These are phyloP conservation scores for Cephus rjabovi DNA, from an alignment of 2,888 invertebrate species.

Conservation along the genomic window DNA sequence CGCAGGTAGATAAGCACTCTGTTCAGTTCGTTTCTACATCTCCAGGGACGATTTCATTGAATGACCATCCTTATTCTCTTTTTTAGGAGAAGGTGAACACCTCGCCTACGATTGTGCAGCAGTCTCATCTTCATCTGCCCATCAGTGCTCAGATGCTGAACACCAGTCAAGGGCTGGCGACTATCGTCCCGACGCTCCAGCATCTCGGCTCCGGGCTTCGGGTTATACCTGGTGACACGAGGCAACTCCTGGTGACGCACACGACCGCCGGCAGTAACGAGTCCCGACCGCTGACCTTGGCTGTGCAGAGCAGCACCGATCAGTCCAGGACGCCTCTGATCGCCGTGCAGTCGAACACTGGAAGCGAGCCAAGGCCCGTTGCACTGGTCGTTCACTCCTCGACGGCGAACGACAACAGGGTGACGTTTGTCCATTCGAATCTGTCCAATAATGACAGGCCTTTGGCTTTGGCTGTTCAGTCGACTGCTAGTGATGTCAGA, in stretches of 20 bases:
- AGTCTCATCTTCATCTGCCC: constrained; percentile 58
- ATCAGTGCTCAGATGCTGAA: constrained; percentile 63
- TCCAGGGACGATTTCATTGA: neutral
- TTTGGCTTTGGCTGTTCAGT: constrained; percentile 63
- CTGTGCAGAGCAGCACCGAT: constrained; percentile 55
- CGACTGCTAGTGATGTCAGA: constrained; percentile 58
- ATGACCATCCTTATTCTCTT: neutral
- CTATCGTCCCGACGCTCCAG: constrained; percentile 63
- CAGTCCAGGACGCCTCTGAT: constrained; percentile 47
- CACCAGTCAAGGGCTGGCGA: constrained; percentile 60
- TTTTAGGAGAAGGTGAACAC: constrained; percentile 56
- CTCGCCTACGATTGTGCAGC: constrained; percentile 49
- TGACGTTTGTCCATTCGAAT: constrained; percentile 63
- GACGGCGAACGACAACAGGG: constrained; percentile 61
- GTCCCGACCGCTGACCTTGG: constrained; percentile 53
- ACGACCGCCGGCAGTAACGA: constrained; percentile 53
- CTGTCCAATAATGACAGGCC: constrained; percentile 62
- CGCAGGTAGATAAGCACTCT: constrained; percentile 50
- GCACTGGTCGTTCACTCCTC: constrained; percentile 63
- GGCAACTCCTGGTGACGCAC: constrained; percentile 60
- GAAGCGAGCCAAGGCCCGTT: constrained; percentile 61
- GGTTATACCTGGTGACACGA: constrained; percentile 61
- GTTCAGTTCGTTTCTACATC: neutral
- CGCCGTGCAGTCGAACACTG: constrained; percentile 53
- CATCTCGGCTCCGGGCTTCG: constrained; percentile 59